Conservation (phyloP, 1,140 invertebrate species). For the fruit fly (Drosophila melanogaster) region DNA sequence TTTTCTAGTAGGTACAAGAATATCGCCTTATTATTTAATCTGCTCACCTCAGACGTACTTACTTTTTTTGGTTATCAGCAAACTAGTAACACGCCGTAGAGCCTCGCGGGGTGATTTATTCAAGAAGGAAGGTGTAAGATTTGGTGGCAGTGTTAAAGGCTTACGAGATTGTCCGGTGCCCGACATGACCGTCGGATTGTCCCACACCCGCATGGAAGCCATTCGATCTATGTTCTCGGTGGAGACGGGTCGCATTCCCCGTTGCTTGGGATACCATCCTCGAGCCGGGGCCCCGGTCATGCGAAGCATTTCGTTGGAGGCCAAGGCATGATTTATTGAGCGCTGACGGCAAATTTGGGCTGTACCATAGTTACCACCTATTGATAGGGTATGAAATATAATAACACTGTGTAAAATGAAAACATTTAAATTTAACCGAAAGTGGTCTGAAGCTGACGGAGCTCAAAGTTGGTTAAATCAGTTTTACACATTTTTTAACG, state of each 20-base stretch:
- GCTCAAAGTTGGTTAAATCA: too few species aligned
- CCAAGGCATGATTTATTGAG: conserved; percentile 88
- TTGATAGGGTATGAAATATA: neutral
- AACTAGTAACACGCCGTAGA: conserved; percentile 92
- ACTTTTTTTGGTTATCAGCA: conserved; percentile 90
- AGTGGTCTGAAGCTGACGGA: too few species aligned
- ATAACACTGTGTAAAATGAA: too few species aligned
- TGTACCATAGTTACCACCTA: conserved; percentile 81
- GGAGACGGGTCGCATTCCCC: conserved; percentile 90
- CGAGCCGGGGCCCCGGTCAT: conserved; percentile 91
- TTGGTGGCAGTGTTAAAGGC: conserved; percentile 92
- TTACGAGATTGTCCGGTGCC: conserved; percentile 86
- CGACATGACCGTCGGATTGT: conserved; percentile 77
- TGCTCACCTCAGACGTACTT: neutral
- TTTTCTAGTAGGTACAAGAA: conserved; percentile 38
- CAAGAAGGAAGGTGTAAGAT: conserved; percentile 93
- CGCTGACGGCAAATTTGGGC: conserved; percentile 88
- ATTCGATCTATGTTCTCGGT: conserved; percentile 92
- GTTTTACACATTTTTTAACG: too few species aligned
- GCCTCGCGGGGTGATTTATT: conserved; percentile 93
- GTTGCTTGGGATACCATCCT: conserved; percentile 92
- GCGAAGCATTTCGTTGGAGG: conserved; percentile 90
- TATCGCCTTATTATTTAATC: neutral
- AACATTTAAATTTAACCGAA: too few species aligned
- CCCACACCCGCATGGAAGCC: conserved; percentile 84